Conservation (phyloP, 2,113 vertebrate species). For the Leptocoma aspasia region DNA sequence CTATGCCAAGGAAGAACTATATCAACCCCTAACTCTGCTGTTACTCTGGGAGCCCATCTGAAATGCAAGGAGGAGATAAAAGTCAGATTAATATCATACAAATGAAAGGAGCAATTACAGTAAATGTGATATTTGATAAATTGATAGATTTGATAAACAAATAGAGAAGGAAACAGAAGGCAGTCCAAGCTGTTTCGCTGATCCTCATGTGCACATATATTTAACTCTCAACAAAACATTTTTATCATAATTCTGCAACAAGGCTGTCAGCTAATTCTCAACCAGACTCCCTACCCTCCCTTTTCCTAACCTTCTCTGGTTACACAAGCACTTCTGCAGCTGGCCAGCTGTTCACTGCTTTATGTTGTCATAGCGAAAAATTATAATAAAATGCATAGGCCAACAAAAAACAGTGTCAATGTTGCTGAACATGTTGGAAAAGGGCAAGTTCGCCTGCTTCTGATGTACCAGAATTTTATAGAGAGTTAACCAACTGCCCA, state of each 20-base stretch:
- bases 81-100: not conserved
- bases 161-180: slow-evolving; percentile 56
- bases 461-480: not conserved
- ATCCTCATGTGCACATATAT: not conserved
- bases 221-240: slow-evolving; percentile 41
- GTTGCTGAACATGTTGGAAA: not conserved
- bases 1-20: not conserved
- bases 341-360: not conserved
- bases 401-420: not conserved
- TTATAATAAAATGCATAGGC: not conserved
- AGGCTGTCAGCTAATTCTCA: slow-evolving; percentile 2
- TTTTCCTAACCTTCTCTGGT: not conserved
- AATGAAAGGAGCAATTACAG: not conserved
- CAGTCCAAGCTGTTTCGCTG: slow-evolving; percentile 47
- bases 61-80: not conserved
- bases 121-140: slow-evolving; percentile 22
- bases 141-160: not conserved
- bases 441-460: not conserved
- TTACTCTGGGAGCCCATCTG: not conserved
- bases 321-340: not conserved
- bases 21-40: not conserved
- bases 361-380: not conserved
- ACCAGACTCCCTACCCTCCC: not conserved
- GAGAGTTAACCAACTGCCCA: not conserved
- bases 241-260: slow-evolving; percentile 53